Evolutionary conservation across 2,113 vertebrate genomes (phyloP).

Genomic region (Cyanoramphus novaezelandiae): DNA sequence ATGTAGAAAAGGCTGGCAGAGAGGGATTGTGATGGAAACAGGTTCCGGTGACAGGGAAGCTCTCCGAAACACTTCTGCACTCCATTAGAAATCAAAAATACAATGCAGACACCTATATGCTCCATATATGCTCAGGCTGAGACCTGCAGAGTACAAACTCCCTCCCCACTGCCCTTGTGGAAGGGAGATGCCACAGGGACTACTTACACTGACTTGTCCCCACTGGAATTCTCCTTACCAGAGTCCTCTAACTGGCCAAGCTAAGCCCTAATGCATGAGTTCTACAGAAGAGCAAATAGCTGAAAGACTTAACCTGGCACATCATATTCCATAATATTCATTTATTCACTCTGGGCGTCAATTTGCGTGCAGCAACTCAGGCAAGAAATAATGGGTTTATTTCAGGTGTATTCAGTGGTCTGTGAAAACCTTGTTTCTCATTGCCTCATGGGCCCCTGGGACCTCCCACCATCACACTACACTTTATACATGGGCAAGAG

Average conservation of each 20-base stretch:
- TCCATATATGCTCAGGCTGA: not conserved
- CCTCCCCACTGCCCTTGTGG: not conserved
- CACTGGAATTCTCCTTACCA: not conserved
- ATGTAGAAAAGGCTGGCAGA: not conserved
- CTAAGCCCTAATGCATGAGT: not conserved
- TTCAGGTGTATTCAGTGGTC: not conserved
- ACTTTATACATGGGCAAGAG: not conserved
- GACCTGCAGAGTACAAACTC: not conserved
- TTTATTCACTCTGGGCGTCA: not conserved
- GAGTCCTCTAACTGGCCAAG: not conserved
- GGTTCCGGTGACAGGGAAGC: not conserved
- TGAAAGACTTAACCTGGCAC: not conserved
- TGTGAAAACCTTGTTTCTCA: not conserved
- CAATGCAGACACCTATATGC: not conserved
- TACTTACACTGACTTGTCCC: not conserved
- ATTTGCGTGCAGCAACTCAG: not conserved
- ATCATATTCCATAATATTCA: not conserved
- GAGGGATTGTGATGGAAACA: not conserved
- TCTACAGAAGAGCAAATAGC: not conserved
- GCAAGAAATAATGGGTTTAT: not conserved
- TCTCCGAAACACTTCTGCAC: not conserved
- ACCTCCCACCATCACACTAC: not conserved
- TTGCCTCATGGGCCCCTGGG: fast-evolving
- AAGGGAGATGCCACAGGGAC: not conserved
- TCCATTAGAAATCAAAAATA: not conserved